phyloP scores from a whole-genome alignment of 2,113 vertebrate species.

The Odontophorus gujanensis region DNA sequence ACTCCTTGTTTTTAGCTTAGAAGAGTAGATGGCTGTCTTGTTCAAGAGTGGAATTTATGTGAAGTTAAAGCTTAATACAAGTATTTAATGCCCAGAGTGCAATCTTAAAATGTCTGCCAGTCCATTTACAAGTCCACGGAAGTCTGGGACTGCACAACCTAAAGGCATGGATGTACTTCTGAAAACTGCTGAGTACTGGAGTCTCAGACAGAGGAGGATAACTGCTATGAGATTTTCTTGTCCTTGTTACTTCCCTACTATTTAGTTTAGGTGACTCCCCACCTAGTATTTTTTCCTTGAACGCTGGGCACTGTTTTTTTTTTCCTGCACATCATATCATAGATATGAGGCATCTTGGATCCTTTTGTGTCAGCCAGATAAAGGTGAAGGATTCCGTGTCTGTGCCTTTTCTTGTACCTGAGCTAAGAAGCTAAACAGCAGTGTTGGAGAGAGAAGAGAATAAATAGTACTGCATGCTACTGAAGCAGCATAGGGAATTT shows the following conservation, averaged over 20 bases:
- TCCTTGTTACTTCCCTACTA: not conserved
- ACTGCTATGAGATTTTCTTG: not conserved
- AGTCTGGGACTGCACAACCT: not conserved
- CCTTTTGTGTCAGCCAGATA: not conserved
- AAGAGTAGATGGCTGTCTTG: not conserved
- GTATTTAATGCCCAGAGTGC: not conserved
- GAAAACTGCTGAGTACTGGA: not conserved
- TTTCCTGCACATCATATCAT: not conserved
- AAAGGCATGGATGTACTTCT: not conserved
- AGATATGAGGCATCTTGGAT: not conserved
- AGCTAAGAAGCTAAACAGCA: not conserved
- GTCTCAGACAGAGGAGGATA: not conserved
- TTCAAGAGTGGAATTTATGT: not conserved
- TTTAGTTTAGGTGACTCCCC: not conserved
- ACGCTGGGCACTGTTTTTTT: not conserved
- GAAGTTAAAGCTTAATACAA: not conserved
- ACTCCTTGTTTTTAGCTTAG: not conserved
- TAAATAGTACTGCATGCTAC: conserved; percentile 30
- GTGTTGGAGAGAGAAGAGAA: not conserved
- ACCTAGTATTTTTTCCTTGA: not conserved
- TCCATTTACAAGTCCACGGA: not conserved
- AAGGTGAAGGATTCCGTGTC: not conserved
- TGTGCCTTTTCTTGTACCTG: not conserved
- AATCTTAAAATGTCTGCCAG: not conserved
- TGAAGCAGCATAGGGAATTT: conserved; percentile 62